Evolutionary conservation across 2,113 vertebrate genomes (phyloP).

Genomic region (Nycticryphes semicollaris): DNA sequence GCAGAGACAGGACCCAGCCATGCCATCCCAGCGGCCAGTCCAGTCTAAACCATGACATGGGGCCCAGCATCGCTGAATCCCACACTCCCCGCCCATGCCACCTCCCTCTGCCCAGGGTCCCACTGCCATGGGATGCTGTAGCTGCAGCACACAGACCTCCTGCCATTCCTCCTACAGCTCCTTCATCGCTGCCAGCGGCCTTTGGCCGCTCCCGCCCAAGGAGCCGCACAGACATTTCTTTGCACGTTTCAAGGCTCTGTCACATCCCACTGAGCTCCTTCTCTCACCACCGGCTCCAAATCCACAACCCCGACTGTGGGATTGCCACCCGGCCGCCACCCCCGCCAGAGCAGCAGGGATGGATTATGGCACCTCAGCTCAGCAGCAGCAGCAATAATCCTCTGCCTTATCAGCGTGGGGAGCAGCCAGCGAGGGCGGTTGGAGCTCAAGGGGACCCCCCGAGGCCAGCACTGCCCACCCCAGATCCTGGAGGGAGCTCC

Average conservation of each 20-base stretch:
- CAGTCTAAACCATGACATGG: background rate
- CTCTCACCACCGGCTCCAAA: conserved; percentile 14
- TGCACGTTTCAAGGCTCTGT: background rate
- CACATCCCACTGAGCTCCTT: conserved; percentile 25
- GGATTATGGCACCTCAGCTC: conserved; percentile 8
- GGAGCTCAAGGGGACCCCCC: background rate
- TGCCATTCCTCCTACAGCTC: accelerated
- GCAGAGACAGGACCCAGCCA: background rate
- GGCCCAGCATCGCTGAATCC: accelerated
- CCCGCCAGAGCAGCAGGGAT: background rate
- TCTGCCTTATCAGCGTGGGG: background rate
- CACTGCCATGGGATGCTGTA: accelerated
- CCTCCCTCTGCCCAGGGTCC: background rate
- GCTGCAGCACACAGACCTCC: background rate
- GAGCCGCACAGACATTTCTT: background rate
- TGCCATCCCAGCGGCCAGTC: background rate
- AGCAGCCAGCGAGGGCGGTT: background rate
- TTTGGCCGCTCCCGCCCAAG: background rate
- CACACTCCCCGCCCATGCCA: accelerated
- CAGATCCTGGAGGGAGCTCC: background rate
- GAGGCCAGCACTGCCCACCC: accelerated
- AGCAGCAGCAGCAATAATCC: background rate
- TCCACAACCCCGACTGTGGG: background rate
- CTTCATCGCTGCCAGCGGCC: background rate
- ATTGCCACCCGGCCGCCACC: background rate